Base-by-base conservation (phyloP, 2,113 vertebrate species). In the Myrmophylax atrothorax region DNA sequence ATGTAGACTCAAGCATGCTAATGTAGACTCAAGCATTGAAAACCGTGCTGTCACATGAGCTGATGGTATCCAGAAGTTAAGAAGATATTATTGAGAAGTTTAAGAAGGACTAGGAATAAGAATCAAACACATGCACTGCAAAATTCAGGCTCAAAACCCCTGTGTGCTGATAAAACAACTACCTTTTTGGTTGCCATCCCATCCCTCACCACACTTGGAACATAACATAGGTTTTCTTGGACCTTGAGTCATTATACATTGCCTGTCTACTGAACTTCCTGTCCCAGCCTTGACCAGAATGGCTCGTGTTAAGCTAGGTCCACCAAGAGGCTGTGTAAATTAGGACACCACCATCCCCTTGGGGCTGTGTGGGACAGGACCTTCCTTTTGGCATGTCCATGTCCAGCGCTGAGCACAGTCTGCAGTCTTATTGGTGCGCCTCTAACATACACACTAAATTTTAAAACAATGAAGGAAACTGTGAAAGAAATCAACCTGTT, bases 341-440 rank as follows among this genome's bases (percentile, higher is more conserved):
- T 26, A 72, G 42, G 58, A 78, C 42, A 42, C 37, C 33, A 13
- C 46, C 31, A 17, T 40, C 29, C 25, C 10, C 67, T 47, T 2
- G 5, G 44, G 77, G 18, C 74, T 56, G 9, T 4, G 25, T 88
- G 70, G 56, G 33, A 58, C 67, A 46, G 46, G 42, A 69, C 53
- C 18, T 73, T 6, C 49, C 18, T 69, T n/a, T 46, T 1, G 0
- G 14, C 13, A 33, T 5, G 47, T 22, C 53, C 9, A 0, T 10
- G 22, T 8, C 49, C 49, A 6, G 28, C 38, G 29, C 37, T 3
- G 9, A 77, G 55, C 49, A 50, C n/a, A 18, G 24, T 37, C 33
- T 50, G 35, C 23, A 20, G 35, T 13, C 33, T 44, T 50, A 79
- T 69, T 19, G 37, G 58, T 59, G 55, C 35, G 86, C 13, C 3